phyloP scores from a whole-genome alignment of 2,888 invertebrate species.

The Cremastinae sp. region DNA sequence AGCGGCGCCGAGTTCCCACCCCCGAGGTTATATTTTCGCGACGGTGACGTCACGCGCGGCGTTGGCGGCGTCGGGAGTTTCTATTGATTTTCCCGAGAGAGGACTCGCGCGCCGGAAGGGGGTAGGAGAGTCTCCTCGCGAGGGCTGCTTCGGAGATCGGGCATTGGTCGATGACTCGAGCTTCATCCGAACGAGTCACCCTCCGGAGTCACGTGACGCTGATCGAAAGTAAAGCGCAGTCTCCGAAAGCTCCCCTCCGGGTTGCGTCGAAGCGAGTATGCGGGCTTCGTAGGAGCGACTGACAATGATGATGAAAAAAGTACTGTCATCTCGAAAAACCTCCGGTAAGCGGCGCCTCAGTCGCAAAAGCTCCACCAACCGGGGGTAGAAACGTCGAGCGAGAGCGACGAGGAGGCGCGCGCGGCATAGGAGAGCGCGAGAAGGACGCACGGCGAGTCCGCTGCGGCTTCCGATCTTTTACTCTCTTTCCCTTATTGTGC shows the following conservation, averaged over 20 bases:
- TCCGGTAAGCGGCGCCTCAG: conserved; percentile 33
- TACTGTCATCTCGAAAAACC: too few species aligned
- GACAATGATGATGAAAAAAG: background rate
- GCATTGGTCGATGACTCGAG: conserved; percentile 60
- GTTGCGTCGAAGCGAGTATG: background rate
- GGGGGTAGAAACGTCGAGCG: conserved; percentile 10
- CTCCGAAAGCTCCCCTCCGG: conserved; percentile 15
- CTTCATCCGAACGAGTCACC: conserved; percentile 29
- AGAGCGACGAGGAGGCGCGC: too few species aligned
- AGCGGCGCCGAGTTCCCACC: conserved; percentile 49
- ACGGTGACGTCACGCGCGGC: conserved; percentile 73
- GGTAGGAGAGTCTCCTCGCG: conserved; percentile 26
- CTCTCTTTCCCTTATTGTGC: conserved; percentile 17
- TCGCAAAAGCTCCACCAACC: conserved; percentile 46
- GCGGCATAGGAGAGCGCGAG: background rate
- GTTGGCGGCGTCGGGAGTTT: conserved; percentile 60
- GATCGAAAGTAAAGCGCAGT: conserved; percentile 31
- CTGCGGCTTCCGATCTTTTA: conserved; percentile 26
- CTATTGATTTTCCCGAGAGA: conserved; percentile 75
- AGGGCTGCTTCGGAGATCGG: conserved; percentile 53
- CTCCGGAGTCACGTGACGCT: conserved; percentile 48
- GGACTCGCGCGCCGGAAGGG: conserved; percentile 52
- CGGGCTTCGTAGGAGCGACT: too few species aligned
- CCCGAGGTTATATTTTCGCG: conserved; percentile 42
- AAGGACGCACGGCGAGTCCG: background rate